Evolutionary conservation across 2,113 vertebrate genomes (phyloP), one percentile per base, ranked within the genome.

Genomic region (Actenoides lindsayi): DNA sequence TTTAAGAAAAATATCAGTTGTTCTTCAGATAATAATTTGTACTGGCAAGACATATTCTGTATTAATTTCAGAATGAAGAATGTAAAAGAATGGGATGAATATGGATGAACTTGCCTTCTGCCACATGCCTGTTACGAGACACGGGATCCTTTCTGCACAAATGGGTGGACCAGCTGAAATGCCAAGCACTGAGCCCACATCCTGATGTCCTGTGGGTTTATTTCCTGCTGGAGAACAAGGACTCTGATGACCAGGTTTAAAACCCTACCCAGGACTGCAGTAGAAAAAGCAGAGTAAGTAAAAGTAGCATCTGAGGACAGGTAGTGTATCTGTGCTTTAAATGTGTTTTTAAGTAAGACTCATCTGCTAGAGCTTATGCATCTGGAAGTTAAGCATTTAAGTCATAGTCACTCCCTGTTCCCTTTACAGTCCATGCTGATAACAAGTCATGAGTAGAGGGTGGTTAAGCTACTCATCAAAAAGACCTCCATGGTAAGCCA

Each of bases 81-180:
- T 28, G 9, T 73, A 65, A 77, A 92, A 77, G 17, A 92, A 65
- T 1, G 4, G 8, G 21, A 79, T 83, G 60, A 83, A 80, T 54
- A 48, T n/a, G 23, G 41, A 60, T 59, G 16, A 87, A 75, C 80
- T 89, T 75, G 70, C 28, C 31, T 84, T 78, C 53, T 75, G 19
- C 56, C 28, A 37, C 1, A 0, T 24, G 15, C 24, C 7, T 2
- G 1, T 25, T 39, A 80, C 42, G 53, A 74, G 60, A 65, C 9
- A 8, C 11, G 41, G 41, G n/a, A 78, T 67, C 11, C 37, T n/a
- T 13, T 91, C 69, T 75, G 39, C 62, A 63, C 28, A 30, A 8
- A 50, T 44, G 8, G 3, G 37, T 9, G 11, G 11, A 51, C 6
- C 41, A 51, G 48, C 24, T 57, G 57, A 75, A 48, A 80, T 50